A percentile compares a stretch with the other conserved stretches of the same genome.
These are phyloP conservation scores for Meriones unguiculatus DNA, from an alignment of 2,113 vertebrate genomes.

Conservation along the genomic window DNA sequence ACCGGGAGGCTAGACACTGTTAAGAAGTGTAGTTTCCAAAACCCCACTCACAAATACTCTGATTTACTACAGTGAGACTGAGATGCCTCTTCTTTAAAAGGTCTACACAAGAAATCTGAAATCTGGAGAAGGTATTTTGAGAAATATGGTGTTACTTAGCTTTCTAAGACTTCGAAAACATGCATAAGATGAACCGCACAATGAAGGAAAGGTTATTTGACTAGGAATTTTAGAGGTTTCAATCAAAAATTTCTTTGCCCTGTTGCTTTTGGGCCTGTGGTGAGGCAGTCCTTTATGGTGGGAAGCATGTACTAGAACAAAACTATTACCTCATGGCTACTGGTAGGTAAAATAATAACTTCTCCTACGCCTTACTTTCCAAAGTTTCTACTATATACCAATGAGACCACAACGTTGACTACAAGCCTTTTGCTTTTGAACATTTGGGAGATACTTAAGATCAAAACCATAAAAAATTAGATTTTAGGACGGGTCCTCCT, in stretches of 20 bases:
- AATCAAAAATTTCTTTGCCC: background rate
- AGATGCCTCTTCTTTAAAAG: background rate
- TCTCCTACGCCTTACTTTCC: background rate
- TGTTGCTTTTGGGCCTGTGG: background rate
- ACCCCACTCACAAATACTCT: background rate
- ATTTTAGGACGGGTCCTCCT: background rate
- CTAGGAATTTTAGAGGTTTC: background rate
- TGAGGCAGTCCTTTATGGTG: background rate
- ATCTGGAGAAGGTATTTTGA: background rate
- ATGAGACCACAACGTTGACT: background rate
- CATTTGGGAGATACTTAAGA: background rate
- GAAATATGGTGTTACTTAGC: background rate
- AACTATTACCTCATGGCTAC: background rate
- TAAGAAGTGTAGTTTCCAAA: constrained; percentile 18
- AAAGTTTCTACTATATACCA: background rate
- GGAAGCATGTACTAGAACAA: background rate
- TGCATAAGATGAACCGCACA: background rate
- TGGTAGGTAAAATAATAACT: background rate
- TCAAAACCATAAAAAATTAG: background rate
- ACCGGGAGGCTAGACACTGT: background rate
- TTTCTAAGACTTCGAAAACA: background rate
- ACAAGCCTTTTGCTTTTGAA: background rate
- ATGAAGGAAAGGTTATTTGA: background rate
- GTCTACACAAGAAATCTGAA: background rate
- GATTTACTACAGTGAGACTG: constrained; percentile 17